Evolutionary conservation across 2,113 vertebrate species (phyloP).

Genomic region (Pachypanchax playfairii): DNA sequence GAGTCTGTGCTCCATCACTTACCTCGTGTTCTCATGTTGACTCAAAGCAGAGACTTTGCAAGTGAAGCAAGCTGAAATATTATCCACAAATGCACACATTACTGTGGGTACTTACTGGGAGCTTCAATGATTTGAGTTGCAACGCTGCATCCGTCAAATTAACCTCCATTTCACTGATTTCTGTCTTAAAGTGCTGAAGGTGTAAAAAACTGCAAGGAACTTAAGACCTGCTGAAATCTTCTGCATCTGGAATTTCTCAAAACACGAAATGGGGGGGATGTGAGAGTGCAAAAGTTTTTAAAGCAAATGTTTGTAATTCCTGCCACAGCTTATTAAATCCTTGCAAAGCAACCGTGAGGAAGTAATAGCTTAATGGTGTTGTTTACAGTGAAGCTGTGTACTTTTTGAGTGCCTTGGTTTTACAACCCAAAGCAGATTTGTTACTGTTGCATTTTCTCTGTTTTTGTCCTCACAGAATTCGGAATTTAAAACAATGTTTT

Average conservation of each 20-base stretch:
- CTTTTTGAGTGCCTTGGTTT: constrained; percentile 49
- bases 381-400: constrained; percentile 55
- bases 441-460: constrained; percentile 20
- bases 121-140: constrained; percentile 35
- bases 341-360: constrained; percentile 31
- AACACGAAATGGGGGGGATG: constrained; percentile 20
- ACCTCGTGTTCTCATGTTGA: constrained; percentile 58
- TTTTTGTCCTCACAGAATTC: constrained; percentile 18
- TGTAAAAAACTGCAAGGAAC: constrained; percentile 17
- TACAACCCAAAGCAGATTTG: constrained; percentile 37
- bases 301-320: constrained; percentile 64
- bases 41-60: constrained; percentile 63
- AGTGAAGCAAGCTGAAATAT: constrained; percentile 73
- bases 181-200: constrained; percentile 9
- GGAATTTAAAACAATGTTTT: neutral
- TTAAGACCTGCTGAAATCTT: constrained; percentile 49
- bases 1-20: constrained; percentile 62
- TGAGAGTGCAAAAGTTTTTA: constrained; percentile 16
- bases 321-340: constrained; percentile 51
- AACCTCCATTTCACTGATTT: constrained; percentile 57
- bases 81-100: constrained; percentile 70
- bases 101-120: constrained; percentile 33
- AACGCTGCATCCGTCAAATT: constrained; percentile 53
- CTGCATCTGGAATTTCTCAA: constrained; percentile 66
- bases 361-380: constrained; percentile 58